These are phyloP conservation scores for Buteo buteo DNA, from an alignment of 2,113 vertebrate genomes.

Conservation along the genomic window DNA sequence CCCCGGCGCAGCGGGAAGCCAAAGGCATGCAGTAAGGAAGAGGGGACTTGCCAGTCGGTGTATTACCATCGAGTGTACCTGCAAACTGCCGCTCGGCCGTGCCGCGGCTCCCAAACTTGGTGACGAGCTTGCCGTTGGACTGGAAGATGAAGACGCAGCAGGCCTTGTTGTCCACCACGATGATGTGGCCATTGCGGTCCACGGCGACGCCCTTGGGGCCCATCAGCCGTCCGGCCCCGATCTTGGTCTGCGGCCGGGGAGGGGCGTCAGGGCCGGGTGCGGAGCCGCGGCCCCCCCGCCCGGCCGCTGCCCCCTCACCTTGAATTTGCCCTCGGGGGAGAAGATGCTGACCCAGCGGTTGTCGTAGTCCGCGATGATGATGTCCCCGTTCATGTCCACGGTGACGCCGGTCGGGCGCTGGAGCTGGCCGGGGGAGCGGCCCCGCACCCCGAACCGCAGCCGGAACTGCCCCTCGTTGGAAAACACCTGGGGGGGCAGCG, in stretches of 20 bases:
- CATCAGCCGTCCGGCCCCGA: conserved; percentile 91
- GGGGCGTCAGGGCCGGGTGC: background rate
- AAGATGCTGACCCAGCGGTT: conserved; percentile 98
- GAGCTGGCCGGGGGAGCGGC: conserved; percentile 93
- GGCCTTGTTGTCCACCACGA: conserved; percentile 95
- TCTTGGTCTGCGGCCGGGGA: conserved; percentile 80
- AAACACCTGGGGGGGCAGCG: conserved; percentile 79
- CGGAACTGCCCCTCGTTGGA: conserved; percentile 95
- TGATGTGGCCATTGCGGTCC: conserved; percentile 94
- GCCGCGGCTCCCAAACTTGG: conserved; percentile 89
- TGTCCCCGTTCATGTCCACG: conserved; percentile 91
- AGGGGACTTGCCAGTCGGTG: background rate
- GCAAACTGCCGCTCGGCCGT: conserved; percentile 90
- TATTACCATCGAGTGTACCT: conserved; percentile 69
- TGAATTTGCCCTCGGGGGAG: conserved; percentile 95
- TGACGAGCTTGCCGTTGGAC: conserved; percentile 92
- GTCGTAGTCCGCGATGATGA: conserved; percentile 95
- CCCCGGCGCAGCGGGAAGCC: background rate
- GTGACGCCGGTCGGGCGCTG: conserved; percentile 95
- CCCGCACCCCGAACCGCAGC: conserved; percentile 91
- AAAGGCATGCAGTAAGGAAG: background rate
- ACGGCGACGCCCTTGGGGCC: conserved; percentile 95
- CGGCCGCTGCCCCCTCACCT: conserved; percentile 73
- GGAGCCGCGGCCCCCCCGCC: accelerated
- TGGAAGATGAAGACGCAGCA: conserved; percentile 99